Evolutionary conservation across 37 sponge, comb jelly and placozoan genomes (phyloP).

Genomic region (Crambe crambe): DNA sequence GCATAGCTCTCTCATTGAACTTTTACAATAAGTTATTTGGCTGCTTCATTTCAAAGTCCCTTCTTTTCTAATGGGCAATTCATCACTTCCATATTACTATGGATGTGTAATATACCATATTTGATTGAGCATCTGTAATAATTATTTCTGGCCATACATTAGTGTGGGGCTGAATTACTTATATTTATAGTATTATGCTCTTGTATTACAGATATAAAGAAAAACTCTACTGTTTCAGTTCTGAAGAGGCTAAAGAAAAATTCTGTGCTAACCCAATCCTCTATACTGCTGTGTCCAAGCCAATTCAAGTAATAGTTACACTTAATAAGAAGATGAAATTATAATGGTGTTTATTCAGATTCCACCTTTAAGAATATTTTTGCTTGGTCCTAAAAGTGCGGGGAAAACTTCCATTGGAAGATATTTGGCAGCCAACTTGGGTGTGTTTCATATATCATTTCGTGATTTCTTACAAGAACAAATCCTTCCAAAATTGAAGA

Average conservation of each 20-base stretch:
- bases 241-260: constrained; percentile 84
- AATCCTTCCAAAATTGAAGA: constrained; percentile 75
- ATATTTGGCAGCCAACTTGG: constrained; percentile 60
- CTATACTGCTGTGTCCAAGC: constrained; percentile 41
- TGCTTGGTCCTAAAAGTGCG: constrained; percentile 78
- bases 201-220: constrained; percentile 67
- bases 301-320: constrained; percentile 48
- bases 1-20: no score
- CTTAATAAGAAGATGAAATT: no score
- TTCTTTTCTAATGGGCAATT: no score
- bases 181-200: not conserved
- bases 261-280: constrained; percentile 61
- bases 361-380: constrained; percentile 83
- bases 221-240: constrained; percentile 80
- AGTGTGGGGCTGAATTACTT: not conserved
- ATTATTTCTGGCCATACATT: no score
- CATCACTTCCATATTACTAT: no score
- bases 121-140: no score
- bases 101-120: no score
- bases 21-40: no score
- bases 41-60: no score
- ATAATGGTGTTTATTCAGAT: constrained; percentile 34
- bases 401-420: constrained; percentile 87
- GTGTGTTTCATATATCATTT: constrained; percentile 90
- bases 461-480: constrained; percentile 86